Evolutionary conservation across 2,888 invertebrate genomes (phyloP), one percentile per base, ranked within the genome.

Genomic region (Tenthredo notha): DNA sequence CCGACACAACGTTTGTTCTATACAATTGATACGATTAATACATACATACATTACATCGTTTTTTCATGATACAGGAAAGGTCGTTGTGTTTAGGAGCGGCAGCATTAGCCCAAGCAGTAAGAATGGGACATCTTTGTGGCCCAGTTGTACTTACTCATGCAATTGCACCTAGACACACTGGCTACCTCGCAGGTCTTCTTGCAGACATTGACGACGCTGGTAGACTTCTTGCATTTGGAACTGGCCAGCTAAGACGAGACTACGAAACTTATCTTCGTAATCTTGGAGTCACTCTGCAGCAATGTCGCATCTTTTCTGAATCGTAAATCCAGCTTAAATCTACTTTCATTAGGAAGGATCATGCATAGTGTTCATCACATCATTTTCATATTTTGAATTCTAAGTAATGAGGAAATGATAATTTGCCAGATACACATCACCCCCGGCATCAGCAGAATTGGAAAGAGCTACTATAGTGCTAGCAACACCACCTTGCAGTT

Each of bases 61-160:
- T 37, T 37, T 33, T 25, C 18, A 54, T 29, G 50, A n/a, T 29
- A 37, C 25, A 97, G 97, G 97, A 97, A 91, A 95, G 97, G 85
- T 96, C 97, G 33, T 96, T 97, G 91, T 97, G 97, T 88, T 94
- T 97, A 87, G 98, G 97, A 0, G 97, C 97, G 0, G 97, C 97
- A 0, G 95, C 96, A 0, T 94, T 97, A 86, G 96, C 96, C 82
- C 95, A 96, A 87, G 95, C 97, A 0, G 94, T 97, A n/a, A 95
- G 95, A 0, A 94, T 94, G 12, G 94, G 95, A 87, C 95, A 96
- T 77, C 93, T 97, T 0, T 95, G 95, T 15, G 98, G 98, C 2
- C 96, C 96, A 33, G 96, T 98, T 0, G 95, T 97, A 0, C 96
- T 97, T 90, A 97, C 97, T 0, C 97, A 98, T 90, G 95, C 97